Percentiles rank a stretch among this genome's conserved stretches.
These are phyloP conservation scores for Thamnophis sirtalis DNA, from an alignment of 2,113 vertebrate species.

Conservation along the genomic window DNA sequence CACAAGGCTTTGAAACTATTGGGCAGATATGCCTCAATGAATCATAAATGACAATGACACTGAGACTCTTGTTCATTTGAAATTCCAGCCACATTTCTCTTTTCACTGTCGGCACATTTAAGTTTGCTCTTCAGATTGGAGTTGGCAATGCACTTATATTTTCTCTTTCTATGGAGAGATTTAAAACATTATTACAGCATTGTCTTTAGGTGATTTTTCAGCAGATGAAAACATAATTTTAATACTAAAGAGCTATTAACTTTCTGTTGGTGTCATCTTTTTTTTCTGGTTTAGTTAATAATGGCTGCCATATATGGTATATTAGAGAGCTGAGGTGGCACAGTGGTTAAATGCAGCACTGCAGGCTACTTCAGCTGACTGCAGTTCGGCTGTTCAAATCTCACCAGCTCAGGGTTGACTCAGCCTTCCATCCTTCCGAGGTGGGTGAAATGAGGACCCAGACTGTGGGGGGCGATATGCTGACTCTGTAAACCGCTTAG, in stretches of 20 bases:
- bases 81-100: background rate
- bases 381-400: too few relatives aligned
- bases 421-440: too few relatives aligned
- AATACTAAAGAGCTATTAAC: background rate
- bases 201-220: background rate
- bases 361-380: too few relatives aligned
- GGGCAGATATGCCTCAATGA: background rate
- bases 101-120: background rate
- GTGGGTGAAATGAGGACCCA: too few relatives aligned
- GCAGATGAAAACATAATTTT: background rate
- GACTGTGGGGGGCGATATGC: too few relatives aligned
- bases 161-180: background rate
- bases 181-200: background rate
- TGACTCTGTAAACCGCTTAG: too few relatives aligned
- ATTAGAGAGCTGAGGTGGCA: too few relatives aligned
- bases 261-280: background rate
- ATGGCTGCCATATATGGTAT: background rate
- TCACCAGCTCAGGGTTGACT: too few relatives aligned
- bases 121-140: background rate
- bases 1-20: background rate
- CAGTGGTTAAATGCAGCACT: too few relatives aligned
- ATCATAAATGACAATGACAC: background rate
- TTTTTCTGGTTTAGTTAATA: background rate
- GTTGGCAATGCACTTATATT: background rate
- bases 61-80: background rate